Conservation (phyloP, 2,797 vertebrate genomes). For the Hydrophis major region DNA sequence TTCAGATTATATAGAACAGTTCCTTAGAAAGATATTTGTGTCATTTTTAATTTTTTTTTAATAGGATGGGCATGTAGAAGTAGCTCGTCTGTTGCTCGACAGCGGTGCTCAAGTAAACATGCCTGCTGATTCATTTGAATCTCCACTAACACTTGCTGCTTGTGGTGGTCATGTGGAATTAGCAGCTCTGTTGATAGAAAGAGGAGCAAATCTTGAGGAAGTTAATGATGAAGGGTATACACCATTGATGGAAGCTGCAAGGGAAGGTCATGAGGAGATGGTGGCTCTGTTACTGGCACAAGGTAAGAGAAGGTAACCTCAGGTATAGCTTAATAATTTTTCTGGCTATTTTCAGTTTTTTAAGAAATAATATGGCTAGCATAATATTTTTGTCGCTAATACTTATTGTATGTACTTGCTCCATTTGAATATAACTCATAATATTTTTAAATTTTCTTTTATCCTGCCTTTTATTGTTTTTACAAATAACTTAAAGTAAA, state of each 20-base stretch:
- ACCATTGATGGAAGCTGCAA: slow-evolving; percentile 97
- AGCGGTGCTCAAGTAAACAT: slow-evolving; percentile 99
- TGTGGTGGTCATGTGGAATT: slow-evolving; percentile 97
- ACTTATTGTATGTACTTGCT: not conserved
- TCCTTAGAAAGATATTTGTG: not conserved
- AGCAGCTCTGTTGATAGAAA: slow-evolving; percentile 93
- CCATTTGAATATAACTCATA: not conserved
- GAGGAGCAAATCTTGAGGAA: slow-evolving; percentile 97
- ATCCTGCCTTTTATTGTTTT: not conserved
- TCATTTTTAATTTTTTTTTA: not conserved
- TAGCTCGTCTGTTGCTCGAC: slow-evolving; percentile 95
- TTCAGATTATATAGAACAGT: not conserved
- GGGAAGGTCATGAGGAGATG: slow-evolving; percentile 98
- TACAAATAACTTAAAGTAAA: not conserved
- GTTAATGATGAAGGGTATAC: slow-evolving; percentile 99
- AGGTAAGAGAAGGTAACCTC: slow-evolving; percentile 70
- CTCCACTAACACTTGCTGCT: slow-evolving; percentile 93
- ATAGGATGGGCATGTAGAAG: slow-evolving; percentile 97
- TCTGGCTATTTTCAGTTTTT: not conserved
- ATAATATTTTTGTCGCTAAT: not conserved
- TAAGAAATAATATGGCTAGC: not conserved
- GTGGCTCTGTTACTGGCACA: slow-evolving; percentile 95
- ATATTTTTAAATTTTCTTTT: not conserved
- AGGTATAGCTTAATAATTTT: fast-evolving
- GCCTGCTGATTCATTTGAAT: slow-evolving; percentile 98